phyloP scores from a whole-genome alignment of 2,113 vertebrate genomes.

The Cavia aperea region DNA sequence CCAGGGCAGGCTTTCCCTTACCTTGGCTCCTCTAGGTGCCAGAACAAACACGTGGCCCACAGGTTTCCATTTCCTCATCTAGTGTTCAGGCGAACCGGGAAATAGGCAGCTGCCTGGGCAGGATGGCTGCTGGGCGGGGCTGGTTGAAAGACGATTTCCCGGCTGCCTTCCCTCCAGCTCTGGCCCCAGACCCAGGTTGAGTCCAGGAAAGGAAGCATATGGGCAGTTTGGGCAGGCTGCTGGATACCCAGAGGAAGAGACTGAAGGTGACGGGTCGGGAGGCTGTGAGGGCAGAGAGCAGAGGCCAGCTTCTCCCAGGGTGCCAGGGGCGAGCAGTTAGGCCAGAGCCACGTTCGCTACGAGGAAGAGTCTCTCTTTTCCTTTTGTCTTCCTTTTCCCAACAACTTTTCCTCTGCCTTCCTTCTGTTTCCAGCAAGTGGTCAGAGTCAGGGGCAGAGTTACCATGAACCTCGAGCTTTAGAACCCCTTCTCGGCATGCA shows the following conservation, averaged over 20 bases:
- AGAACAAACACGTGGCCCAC: not conserved
- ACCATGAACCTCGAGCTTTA: not conserved
- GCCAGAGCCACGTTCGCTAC: not conserved
- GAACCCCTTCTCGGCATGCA: accelerated
- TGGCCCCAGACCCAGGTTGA: not conserved
- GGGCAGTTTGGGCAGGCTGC: not conserved
- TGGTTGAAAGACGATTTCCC: not conserved
- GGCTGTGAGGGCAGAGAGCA: not conserved
- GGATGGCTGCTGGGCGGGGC: not conserved
- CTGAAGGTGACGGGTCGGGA: not conserved
- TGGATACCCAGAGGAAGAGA: not conserved
- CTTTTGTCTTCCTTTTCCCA: not conserved
- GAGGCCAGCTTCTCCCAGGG: not conserved
- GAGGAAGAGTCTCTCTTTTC: not conserved
- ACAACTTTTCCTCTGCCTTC: not conserved
- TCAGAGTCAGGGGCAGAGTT: not conserved
- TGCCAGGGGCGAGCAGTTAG: accelerated
- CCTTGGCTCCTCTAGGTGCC: not conserved
- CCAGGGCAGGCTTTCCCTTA: not conserved
- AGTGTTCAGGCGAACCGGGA: slow-evolving; percentile 39
- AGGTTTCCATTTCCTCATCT: not conserved
- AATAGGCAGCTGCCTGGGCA: not conserved
- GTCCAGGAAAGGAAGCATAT: not conserved
- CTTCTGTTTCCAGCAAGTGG: not conserved
- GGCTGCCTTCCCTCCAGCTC: not conserved